A percentile compares a stretch with the other conserved stretches of the same genome.
phyloP scores from a whole-genome alignment of 2,797 vertebrate genomes.

The Basileuterus tristriatus region DNA sequence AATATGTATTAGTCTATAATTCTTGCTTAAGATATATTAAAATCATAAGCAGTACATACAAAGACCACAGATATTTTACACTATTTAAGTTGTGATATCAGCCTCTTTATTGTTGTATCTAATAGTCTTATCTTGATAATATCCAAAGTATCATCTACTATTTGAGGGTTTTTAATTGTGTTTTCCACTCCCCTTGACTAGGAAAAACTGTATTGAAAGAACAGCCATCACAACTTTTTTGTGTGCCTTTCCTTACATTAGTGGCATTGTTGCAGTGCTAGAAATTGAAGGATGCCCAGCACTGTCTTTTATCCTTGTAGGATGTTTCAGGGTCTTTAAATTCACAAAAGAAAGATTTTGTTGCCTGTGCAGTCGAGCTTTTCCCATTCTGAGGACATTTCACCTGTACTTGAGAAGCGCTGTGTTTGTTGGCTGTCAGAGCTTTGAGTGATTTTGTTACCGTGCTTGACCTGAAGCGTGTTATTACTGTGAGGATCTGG shows the following conservation, averaged over 20 bases:
- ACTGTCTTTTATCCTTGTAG: background rate
- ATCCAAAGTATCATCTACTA: background rate
- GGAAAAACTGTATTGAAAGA: background rate
- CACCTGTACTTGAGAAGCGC: background rate
- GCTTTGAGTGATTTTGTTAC: background rate
- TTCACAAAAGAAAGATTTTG: background rate
- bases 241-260: background rate
- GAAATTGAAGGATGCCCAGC: background rate
- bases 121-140: background rate
- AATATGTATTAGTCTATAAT: background rate
- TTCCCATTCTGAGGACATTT: background rate
- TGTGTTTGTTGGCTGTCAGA: background rate
- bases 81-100: background rate
- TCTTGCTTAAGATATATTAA: background rate
- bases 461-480: background rate
- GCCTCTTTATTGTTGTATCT: background rate
- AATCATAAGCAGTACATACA: background rate
- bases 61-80: background rate
- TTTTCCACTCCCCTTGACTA: background rate
- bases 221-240: background rate
- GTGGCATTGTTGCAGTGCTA: background rate
- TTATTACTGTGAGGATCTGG: background rate
- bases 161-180: rapidly evolving
- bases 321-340: background rate
- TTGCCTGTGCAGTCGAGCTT: background rate